These are phyloP conservation scores for Pycnonotus jocosus DNA, from an alignment of 2,113 vertebrate genomes.

Conservation along the genomic window DNA sequence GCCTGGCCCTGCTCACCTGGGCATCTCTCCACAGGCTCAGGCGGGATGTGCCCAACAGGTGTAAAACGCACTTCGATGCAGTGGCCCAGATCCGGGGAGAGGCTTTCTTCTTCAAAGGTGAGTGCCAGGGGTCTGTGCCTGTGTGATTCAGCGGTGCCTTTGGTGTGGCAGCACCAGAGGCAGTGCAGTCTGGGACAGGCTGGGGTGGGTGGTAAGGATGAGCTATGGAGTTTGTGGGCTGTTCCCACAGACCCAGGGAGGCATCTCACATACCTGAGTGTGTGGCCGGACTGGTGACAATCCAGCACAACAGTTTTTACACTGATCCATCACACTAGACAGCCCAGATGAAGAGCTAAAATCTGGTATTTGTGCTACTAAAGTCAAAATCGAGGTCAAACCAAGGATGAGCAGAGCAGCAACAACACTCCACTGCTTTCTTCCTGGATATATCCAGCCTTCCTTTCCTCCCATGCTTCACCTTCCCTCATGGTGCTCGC, in stretches of 20 bases:
- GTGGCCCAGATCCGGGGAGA: constrained; percentile 97
- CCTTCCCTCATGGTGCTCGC: background rate
- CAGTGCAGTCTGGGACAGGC: accelerated
- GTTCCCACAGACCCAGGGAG: background rate
- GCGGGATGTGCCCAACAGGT: constrained; percentile 85
- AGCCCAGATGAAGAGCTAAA: background rate
- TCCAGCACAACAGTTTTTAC: background rate
- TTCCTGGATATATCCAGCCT: background rate
- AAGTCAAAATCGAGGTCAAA: accelerated
- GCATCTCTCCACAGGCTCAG: constrained; percentile 69
- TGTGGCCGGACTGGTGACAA: accelerated
- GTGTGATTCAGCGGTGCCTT: accelerated
- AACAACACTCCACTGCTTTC: background rate
- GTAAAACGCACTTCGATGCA: constrained; percentile 86
- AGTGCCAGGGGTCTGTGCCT: accelerated
- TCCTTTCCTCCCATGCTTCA: background rate
- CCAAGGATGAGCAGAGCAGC: background rate
- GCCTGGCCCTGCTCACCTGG: background rate
- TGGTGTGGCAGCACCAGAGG: background rate
- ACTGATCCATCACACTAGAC: accelerated
- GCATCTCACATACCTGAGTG: accelerated
- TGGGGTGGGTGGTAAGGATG: background rate
- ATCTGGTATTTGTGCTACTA: background rate
- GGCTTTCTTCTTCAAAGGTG: constrained; percentile 99
- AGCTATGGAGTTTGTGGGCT: background rate